These are phyloP conservation scores for Tetropium fuscum DNA, from an alignment of 2,888 invertebrate species.

Conservation along the genomic window DNA sequence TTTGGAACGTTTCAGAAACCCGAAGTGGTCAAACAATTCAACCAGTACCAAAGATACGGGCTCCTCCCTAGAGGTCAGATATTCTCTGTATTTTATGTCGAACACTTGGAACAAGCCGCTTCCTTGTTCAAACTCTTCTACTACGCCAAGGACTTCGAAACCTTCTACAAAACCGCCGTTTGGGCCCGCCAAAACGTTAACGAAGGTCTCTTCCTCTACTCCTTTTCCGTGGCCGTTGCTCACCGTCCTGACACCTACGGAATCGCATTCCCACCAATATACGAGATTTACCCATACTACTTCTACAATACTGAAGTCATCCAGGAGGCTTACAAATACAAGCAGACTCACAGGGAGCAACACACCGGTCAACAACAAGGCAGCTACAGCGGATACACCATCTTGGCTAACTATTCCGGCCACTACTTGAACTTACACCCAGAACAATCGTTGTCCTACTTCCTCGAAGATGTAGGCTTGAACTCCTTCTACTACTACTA, in stretches of 20 bases:
- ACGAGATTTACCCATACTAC: conserved; percentile 79
- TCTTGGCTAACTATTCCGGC: conserved; percentile 74
- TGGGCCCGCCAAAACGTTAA: conserved; percentile 77
- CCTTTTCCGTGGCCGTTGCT: conserved; percentile 72
- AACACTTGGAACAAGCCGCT: conserved; percentile 73
- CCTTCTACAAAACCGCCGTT: conserved; percentile 77
- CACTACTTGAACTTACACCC: conserved; percentile 69
- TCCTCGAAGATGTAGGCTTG: conserved; percentile 78
- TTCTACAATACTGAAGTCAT: conserved; percentile 79
- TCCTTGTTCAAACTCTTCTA: conserved; percentile 76
- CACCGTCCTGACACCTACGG: conserved; percentile 75
- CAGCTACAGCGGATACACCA: conserved; percentile 65
- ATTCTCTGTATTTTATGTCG: conserved; percentile 73
- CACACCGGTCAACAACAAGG: conserved; percentile 36
- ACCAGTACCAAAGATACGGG: conserved; percentile 68
- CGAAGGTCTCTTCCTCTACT: conserved; percentile 77
- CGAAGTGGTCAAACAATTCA: conserved; percentile 71
- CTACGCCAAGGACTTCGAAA: conserved; percentile 78
- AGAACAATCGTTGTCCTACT: conserved; percentile 74
- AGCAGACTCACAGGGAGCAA: conserved; percentile 66
- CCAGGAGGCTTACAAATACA: conserved; percentile 73
- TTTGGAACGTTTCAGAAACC: conserved; percentile 69
- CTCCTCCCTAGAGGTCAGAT: conserved; percentile 71
- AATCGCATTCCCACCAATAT: conserved; percentile 76
- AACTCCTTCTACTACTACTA: conserved; percentile 75